Conservation (phyloP, 1,140 invertebrate species). For the Tyrophagus putrescentiae region DNA sequence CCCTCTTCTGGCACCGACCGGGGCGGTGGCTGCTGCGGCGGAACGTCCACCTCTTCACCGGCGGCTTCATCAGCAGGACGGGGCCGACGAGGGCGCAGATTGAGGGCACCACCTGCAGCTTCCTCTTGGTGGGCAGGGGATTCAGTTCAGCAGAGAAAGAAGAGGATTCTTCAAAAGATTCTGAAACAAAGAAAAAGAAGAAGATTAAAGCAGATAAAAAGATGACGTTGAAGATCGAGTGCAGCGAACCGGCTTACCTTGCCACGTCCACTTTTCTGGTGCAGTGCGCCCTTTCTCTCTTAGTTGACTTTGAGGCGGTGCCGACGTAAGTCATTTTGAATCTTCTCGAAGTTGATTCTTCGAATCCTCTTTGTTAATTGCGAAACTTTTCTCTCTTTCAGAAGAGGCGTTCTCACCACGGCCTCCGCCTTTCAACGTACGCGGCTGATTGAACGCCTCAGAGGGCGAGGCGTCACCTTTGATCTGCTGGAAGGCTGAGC, state of each 20-base stretch:
- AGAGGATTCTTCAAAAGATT: neutral
- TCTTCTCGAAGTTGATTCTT: no score
- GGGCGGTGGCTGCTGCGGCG: neutral
- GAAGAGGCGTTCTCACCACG: slow-evolving; percentile 45
- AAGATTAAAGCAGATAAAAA: neutral
- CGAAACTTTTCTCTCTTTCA: slow-evolving; percentile 32
- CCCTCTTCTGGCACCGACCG: neutral
- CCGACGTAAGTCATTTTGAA: slow-evolving; percentile 51
- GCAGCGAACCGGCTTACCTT: neutral
- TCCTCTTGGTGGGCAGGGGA: neutral
- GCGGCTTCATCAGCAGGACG: neutral
- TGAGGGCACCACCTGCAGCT: slow-evolving; percentile 24
- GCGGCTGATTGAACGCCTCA: no score
- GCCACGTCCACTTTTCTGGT: neutral
- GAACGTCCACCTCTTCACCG: neutral
- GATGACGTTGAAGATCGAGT: neutral
- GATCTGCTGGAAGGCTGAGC: no score
- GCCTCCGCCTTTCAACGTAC: slow-evolving; percentile 48
- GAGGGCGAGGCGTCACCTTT: no score
- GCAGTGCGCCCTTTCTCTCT: slow-evolving; percentile 49
- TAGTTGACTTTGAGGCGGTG: slow-evolving; percentile 59
- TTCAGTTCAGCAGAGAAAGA: neutral
- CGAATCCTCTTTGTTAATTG: slow-evolving; percentile 26
- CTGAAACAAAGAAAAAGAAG: neutral
- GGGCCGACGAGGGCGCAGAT: neutral